Percentiles rank a stretch among this genome's conserved stretches.
Conservation (phyloP, 2,113 vertebrate genomes). For the Megaleporinus macrocephalus region DNA sequence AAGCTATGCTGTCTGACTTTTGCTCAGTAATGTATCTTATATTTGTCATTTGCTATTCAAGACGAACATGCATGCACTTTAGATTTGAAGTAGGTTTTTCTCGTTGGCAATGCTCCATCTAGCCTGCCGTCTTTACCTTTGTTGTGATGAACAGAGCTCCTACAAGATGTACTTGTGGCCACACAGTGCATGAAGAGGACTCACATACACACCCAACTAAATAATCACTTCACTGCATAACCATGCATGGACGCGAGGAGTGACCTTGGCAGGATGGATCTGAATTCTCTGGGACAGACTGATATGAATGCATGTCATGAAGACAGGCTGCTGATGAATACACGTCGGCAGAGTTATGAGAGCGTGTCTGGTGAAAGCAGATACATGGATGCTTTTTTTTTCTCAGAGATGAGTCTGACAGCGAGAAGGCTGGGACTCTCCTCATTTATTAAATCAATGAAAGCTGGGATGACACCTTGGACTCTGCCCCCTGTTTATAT, state of each 20-base stretch:
- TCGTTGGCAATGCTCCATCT: neutral
- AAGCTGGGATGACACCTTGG: neutral
- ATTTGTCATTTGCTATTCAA: too few relatives aligned
- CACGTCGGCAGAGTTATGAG: constrained; percentile 8
- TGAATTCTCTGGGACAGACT: constrained; percentile 8
- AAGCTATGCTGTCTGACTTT: too few relatives aligned
- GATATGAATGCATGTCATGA: constrained; percentile 3
- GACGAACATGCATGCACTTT: too few relatives aligned
- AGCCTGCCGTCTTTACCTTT: neutral
- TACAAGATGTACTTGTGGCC: neutral
- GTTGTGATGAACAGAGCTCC: neutral
- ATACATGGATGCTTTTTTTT: neutral
- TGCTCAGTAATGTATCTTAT: too few relatives aligned
- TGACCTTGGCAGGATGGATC: neutral
- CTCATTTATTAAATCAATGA: constrained; percentile 15
- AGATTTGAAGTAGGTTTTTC: neutral
- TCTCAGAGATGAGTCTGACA: neutral
- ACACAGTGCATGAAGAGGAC: neutral
- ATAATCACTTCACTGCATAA: neutral
- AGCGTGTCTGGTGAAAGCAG: constrained; percentile 1
- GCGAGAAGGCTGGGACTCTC: neutral
- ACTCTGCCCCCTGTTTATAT: neutral
- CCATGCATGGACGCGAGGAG: neutral
- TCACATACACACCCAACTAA: neutral
- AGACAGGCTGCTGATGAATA: constrained; percentile 5